Conservation (phyloP, 2,113 vertebrate species). For the Telmatochromis brichardi region DNA sequence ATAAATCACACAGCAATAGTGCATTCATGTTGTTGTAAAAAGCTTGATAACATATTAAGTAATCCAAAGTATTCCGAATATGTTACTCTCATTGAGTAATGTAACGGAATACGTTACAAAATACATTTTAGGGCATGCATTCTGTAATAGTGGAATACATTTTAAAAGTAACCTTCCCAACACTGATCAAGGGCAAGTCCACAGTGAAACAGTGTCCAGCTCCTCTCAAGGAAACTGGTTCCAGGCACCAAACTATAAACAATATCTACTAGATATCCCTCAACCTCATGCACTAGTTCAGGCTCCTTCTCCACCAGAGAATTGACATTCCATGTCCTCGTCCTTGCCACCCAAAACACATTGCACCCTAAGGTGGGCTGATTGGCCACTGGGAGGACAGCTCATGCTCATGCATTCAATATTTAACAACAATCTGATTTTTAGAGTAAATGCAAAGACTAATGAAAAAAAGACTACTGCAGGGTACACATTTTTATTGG, state of each 20-base stretch:
- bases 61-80: not conserved
- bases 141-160: not conserved
- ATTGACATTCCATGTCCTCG: not conserved
- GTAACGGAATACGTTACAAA: not conserved
- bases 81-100: accelerated
- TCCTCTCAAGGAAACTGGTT: not conserved
- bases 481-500: not conserved
- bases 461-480: not conserved
- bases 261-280: not conserved
- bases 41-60: not conserved
- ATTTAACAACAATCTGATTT: not conserved
- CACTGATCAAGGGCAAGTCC: not conserved
- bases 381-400: not conserved
- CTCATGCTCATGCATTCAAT: not conserved
- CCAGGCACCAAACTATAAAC: not conserved
- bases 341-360: not conserved
- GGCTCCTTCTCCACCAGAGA: not conserved
- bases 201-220: not conserved
- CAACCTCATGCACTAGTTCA: not conserved
- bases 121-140: accelerated
- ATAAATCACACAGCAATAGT: not conserved
- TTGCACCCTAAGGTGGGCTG: not conserved
- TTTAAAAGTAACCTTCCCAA: not conserved
- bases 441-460: not conserved
- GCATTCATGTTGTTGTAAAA: not conserved